Evolutionary conservation across 2,113 vertebrate species (phyloP).

Genomic region (Osmerus eperlanus): DNA sequence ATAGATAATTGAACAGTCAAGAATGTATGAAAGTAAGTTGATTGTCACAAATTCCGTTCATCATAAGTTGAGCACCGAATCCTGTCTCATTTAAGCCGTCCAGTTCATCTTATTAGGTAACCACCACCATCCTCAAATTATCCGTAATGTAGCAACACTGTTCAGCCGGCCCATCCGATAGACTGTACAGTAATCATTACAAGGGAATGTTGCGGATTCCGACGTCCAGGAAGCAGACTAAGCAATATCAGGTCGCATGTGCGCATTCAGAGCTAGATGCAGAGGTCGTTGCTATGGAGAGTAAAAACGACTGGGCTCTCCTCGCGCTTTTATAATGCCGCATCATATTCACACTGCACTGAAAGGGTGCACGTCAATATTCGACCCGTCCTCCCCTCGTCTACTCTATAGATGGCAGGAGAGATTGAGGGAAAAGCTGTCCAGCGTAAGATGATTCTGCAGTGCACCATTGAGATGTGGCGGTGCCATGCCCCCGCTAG

Average conservation of each 20-base stretch:
- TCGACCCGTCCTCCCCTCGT: no score
- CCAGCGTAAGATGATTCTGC: no score
- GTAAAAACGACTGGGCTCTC: not conserved
- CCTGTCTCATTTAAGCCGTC: not conserved
- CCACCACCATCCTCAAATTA: not conserved
- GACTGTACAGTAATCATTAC: not conserved
- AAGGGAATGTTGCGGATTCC: not conserved
- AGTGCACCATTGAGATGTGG: no score
- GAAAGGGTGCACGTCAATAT: no score
- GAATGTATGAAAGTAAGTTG: not conserved
- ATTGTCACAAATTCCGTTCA: not conserved
- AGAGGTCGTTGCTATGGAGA: not conserved
- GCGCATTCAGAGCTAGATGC: not conserved
- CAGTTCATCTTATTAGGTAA: not conserved
- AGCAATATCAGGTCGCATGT: slow-evolving; percentile 3
- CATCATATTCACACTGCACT: not conserved
- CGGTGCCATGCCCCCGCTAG: no score
- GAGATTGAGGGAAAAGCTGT: no score
- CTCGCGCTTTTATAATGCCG: not conserved
- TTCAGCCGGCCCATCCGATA: not conserved
- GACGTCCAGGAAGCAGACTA: not conserved
- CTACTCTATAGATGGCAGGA: no score
- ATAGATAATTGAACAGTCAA: not conserved
- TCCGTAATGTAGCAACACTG: not conserved
- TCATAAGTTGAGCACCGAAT: not conserved